These are phyloP conservation scores for Salminus brasiliensis DNA, from an alignment of 2,113 vertebrate species.

Conservation along the genomic window DNA sequence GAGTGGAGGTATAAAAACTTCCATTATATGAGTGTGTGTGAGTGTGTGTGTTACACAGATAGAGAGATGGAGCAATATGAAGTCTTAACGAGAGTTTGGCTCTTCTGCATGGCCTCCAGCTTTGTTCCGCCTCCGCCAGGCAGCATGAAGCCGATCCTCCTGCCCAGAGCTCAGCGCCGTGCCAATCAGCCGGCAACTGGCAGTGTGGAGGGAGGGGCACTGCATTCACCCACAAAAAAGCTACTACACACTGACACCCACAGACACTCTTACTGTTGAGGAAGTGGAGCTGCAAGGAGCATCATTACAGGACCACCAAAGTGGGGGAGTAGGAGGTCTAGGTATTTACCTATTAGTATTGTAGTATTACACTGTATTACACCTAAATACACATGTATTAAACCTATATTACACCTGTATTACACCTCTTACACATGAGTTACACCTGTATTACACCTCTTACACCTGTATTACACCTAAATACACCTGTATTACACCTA, in stretches of 20 bases:
- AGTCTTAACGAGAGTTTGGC: conserved; percentile 23
- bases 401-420: no score
- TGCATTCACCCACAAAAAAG: conserved; percentile 1
- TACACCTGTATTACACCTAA: no score
- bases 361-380: no score
- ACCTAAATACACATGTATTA: no score
- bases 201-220: not conserved
- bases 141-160: conserved; percentile 1
- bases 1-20: no score
- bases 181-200: conserved; percentile 22
- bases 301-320: not conserved
- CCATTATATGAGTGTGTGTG: not conserved
- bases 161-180: conserved; percentile 16
- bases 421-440: no score
- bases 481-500: no score
- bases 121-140: not conserved
- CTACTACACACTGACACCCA: not conserved
- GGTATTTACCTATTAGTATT: not conserved
- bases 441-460: no score
- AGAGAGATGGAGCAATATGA: not conserved
- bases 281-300: not conserved
- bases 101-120: conserved; percentile 30
- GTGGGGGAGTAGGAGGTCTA: no score
- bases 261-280: not conserved
- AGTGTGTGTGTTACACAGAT: no score